Conservation (phyloP, 2,113 vertebrate species). For the Rynchops niger region DNA sequence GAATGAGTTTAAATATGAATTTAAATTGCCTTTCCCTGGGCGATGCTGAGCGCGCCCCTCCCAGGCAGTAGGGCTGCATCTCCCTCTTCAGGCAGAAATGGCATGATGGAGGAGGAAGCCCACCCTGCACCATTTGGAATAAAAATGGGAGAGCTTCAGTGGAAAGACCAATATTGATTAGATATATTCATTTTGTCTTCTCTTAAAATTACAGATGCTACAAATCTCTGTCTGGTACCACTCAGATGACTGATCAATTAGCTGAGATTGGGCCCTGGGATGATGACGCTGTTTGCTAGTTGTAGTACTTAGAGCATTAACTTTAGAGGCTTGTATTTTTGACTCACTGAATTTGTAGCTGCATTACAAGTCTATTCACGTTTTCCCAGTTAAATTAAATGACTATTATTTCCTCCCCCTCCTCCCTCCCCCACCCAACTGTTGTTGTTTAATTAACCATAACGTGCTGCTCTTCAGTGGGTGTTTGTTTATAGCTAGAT, state of each 20-base stretch:
- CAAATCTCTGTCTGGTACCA: background rate
- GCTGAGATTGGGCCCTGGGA: too few species aligned
- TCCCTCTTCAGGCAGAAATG: background rate
- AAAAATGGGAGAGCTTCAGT: background rate
- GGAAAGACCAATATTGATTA: background rate
- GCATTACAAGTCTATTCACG: background rate
- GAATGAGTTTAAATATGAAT: background rate
- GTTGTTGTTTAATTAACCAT: constrained; percentile 59
- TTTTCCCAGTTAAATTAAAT: constrained; percentile 8
- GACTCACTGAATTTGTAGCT: background rate
- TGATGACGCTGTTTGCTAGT: accelerated
- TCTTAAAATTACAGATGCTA: background rate
- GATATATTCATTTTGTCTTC: background rate
- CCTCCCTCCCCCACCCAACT: background rate
- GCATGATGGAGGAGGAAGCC: background rate
- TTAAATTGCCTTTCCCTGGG: background rate
- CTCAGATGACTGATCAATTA: background rate
- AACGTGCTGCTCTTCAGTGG: constrained; percentile 42
- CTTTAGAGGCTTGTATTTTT: background rate
- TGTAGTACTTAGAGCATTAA: background rate
- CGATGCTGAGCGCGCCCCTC: accelerated
- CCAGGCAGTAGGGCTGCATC: background rate
- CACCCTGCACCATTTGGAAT: background rate
- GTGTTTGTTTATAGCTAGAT: constrained; percentile 54
- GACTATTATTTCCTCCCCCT: constrained; percentile 17